Base-by-base conservation (phyloP, 2,888 invertebrate species). In the Iphiclides podalirius region DNA sequence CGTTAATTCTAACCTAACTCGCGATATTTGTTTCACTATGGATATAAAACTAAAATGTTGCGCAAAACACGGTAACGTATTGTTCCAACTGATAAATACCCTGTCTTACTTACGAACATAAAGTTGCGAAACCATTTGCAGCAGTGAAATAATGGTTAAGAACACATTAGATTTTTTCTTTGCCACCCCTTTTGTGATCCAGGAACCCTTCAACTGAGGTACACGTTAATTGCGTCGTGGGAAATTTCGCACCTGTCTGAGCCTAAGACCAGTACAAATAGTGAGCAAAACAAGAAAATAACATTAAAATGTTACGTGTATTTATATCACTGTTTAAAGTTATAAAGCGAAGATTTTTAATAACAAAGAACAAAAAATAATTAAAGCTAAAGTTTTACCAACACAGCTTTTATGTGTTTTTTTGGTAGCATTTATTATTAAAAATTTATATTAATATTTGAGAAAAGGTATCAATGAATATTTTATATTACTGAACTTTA, bases 211-310 rank as follows among this genome's bases (percentile, higher is more conserved):
- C 75, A 74, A 66, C 69, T 72, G 67, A 62, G 66, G 60, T 60
- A 62, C 67, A 66, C 78, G 81, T 80, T 86, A 87, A 86, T 86
- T 85, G 86, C 83, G 80, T 60, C 75, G 84, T 87, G 87, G 71
- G 86, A 86, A 79, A 56, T 54, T 43, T 56, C 47, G 60, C 86
- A 85, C 79, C 83, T 85, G 85, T 57, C 59, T n/a, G 56, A 59
- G 60, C 63, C 67, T 66, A 63, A n/a, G n/a, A n/a, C n/a, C 20
- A 20, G 20, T 3, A 3, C 6, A 20, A 38, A 13, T 41, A 41
- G 73, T 76, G 77, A 76, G 78, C 76, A 75, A 75, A 77, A 76
- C 70, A 77, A 73, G 67, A 72, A 73, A 38, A 42, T 15, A 38
- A 12, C 23, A n/a, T 42, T 37, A 23, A 33, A 31, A 31, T 42